Evolutionary conservation across 2,888 invertebrate genomes (phyloP), one percentile per base, ranked within the genome.

Genomic region (Fragum sueziense): DNA sequence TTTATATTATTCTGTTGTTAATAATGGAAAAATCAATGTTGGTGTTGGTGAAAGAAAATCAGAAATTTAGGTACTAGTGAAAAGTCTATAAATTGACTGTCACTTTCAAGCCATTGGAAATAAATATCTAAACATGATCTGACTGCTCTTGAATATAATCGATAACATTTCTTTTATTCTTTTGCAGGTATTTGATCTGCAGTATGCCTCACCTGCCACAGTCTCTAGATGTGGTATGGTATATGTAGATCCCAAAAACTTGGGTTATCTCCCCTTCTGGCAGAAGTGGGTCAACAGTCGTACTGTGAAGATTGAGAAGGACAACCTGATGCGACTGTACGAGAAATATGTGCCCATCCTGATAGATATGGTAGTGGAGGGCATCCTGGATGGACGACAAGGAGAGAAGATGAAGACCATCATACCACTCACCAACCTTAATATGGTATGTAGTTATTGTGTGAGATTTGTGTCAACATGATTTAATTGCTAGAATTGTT

Each of bases 191-290:
- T 97, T 97, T 1, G 96, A 97, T 93, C 94, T 98, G 81, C 96
- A 96, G 92, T 97, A 96, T 89, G 98, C 98, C 0, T 98, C 98
- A 0, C 98, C 98, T 0, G 97, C 98, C 0, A 98, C 97, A 0
- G 97, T 98, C 2, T 97, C 97, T 0, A 95, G 98, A 73, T 97
- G 97, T 11, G 98, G 97, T 41, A 97, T 98, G 97, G 97, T 98
- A 14, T 98, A 96, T 89, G 97, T 98, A 0, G 97, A 98, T 90
- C 97, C 98, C 0, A 97, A 97, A 93, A 97, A 97, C 93, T 94
- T 98, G 80, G 97, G 97, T 0, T 97, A 96, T 90, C 94, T 95
- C 76, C 97, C 98, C 0, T 97, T 95, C 93, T 97, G 98, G 97
- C 95, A 96, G 76, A 95, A 96, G 88, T 98, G 97, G 97, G 93